Percentiles rank a stretch among this genome's conserved stretches.
phyloP scores from a whole-genome alignment of 2,797 vertebrate species.

The Eurystomus glaucurus region DNA sequence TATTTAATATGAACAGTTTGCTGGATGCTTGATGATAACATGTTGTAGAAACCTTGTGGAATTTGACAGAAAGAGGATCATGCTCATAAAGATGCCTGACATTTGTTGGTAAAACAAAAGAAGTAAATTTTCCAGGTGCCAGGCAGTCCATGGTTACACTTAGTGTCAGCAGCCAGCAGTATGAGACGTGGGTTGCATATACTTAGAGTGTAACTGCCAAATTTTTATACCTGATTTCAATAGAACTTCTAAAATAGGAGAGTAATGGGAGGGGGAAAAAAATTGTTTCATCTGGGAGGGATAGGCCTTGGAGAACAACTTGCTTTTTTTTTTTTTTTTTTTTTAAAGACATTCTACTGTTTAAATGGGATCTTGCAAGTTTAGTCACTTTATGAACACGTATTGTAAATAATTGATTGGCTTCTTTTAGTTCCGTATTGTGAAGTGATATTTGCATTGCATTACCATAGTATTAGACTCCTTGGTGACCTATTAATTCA shows the following conservation, averaged over 20 bases:
- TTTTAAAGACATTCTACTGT: not conserved
- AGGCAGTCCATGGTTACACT: not conserved
- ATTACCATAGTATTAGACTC: constrained; percentile 5
- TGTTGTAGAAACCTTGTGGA: not conserved
- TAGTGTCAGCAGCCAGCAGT: not conserved
- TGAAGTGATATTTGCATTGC: constrained; percentile 15
- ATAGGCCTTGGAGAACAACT: not conserved
- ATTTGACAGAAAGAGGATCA: not conserved
- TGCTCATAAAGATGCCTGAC: not conserved
- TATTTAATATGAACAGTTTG: not conserved
- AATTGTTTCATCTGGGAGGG: not conserved
- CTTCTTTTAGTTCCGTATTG: not conserved
- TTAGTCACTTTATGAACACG: not conserved
- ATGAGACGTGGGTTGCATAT: not conserved
- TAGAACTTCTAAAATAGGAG: not conserved
- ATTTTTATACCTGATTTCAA: not conserved
- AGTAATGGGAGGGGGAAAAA: not conserved
- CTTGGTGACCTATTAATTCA: constrained; percentile 18
- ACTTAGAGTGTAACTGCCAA: not conserved
- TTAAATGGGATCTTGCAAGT: not conserved
- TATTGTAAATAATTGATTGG: not conserved
- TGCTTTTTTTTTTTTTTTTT: not conserved
- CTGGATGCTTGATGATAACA: not conserved
- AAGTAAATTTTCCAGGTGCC: not conserved
- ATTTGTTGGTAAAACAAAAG: not conserved